Conservation (phyloP, 2,113 vertebrate species). For the Strix uralensis region DNA sequence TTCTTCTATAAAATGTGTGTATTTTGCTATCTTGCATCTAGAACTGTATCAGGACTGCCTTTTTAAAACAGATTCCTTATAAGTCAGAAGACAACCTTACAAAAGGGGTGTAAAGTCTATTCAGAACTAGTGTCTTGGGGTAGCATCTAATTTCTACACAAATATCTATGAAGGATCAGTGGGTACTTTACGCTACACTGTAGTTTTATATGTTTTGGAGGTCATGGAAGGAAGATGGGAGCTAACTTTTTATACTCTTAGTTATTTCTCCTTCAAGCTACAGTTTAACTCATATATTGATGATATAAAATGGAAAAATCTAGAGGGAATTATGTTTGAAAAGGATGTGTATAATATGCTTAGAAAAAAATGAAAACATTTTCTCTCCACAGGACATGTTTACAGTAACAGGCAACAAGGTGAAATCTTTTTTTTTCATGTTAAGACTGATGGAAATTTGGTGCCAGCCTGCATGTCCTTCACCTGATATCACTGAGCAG, state of each 20-base stretch:
- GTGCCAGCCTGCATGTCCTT: constrained; percentile 2
- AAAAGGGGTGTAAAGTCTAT: background rate
- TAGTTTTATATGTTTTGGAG: background rate
- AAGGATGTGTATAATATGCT: background rate
- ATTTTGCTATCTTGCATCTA: background rate
- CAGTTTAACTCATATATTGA: background rate
- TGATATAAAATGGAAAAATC: background rate
- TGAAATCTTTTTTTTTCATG: background rate
- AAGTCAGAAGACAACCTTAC: background rate
- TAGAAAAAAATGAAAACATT: background rate
- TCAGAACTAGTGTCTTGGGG: background rate
- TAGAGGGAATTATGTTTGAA: background rate
- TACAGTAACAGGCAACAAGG: background rate
- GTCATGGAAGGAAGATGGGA: background rate
- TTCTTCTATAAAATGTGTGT: background rate
- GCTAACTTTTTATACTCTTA: background rate
- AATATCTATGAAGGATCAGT: background rate
- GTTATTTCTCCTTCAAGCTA: background rate
- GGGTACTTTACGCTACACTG: background rate
- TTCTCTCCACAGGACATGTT: background rate
- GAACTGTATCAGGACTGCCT: background rate
- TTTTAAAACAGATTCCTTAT: background rate
- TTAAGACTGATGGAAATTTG: background rate
- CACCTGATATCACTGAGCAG: background rate
- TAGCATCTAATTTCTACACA: background rate